Evolutionary conservation across 2,797 vertebrate species (phyloP), one percentile per base, ranked within the genome.

Genomic region (Sebastes iracundus): DNA sequence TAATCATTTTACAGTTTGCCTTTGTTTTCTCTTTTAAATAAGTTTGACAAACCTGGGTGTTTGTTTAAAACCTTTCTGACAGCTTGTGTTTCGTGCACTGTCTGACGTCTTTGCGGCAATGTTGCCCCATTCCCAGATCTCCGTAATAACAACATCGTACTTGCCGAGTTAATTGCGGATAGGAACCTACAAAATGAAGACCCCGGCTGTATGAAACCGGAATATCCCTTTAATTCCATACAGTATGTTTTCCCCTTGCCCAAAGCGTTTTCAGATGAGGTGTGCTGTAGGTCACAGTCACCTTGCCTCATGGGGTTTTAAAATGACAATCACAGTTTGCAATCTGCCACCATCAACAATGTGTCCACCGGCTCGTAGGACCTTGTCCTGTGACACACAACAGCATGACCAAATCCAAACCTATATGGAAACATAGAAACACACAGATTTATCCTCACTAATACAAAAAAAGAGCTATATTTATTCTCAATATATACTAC

Each of bases 321-420:
- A 76, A 69, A 70, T 61, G 68, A 72, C 67, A 60, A 61, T 70
- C 60, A 28, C 72, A 55, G 58, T 59, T 81, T 77, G 55, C 27
- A 82, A 74, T 84, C 75, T 80, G 69, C 72, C 16, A 3, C 25
- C 42, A 70, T 84, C 68, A 72, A 68, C 68, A 68, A 42, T 46
- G 63, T 52, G 61, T 81, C 63, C 52, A 18, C n/a, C 56, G 20
- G 46, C 79, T 76, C 8, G 2, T 23, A 42, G 56, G 16, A 65
- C 62, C 70, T 20, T 53, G 38, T 62, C 62, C 72, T 42, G 52
- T 55, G 52, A 70, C 75, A 67, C 38, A 27, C 68, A 63, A 49
- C 61, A 46, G n/a, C 65, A 8, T 18, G 38, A 56, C 25, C 46
- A 22, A 30, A 55, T 14, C 35, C 55, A 77, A 33, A 1, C 33